Conservation (phyloP, 2,888 invertebrate species). For the Sturmia bella region DNA sequence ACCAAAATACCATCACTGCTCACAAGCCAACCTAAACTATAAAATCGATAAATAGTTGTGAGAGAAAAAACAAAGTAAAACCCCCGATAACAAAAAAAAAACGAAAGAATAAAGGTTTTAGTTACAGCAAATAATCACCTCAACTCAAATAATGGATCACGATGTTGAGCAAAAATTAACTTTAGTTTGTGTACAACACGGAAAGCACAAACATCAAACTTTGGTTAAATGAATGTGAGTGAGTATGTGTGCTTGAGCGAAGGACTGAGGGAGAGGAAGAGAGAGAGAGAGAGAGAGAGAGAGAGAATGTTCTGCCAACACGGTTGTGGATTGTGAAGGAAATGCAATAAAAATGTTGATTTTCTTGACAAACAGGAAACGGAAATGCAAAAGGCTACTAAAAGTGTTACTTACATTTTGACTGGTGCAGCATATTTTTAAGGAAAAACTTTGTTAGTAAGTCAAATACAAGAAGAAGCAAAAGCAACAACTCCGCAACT, state of each 20-base stretch:
- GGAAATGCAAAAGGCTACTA: slow-evolving; percentile 61
- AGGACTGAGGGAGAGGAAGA: neutral
- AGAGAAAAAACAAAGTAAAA: neutral
- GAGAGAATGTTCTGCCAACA: neutral
- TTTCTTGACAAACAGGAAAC: slow-evolving; percentile 63
- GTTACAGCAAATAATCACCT: slow-evolving; percentile 58
- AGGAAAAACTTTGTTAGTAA: slow-evolving; percentile 49
- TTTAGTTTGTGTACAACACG: slow-evolving; percentile 42
- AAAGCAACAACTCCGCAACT: slow-evolving; percentile 23
- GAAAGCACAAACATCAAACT: slow-evolving; percentile 33
- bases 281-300: too few species aligned
- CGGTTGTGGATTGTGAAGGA: slow-evolving; percentile 25
- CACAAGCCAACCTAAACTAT: slow-evolving; percentile 15
- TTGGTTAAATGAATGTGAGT: neutral
- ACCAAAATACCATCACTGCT: too few species aligned
- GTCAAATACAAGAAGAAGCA: slow-evolving; percentile 33
- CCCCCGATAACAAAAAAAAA: slow-evolving; percentile 1
- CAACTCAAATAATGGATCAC: slow-evolving; percentile 52
- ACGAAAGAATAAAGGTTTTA: slow-evolving; percentile 41
- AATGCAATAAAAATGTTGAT: slow-evolving; percentile 64
- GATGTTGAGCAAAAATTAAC: slow-evolving; percentile 56
- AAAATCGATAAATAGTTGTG: slow-evolving; percentile 33
- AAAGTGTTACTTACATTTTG: slow-evolving; percentile 36
- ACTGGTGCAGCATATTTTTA: neutral
- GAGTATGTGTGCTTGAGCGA: neutral